Evolutionary conservation across 2,113 vertebrate species (phyloP).

Genomic region (Melanerpes aurifrons): DNA sequence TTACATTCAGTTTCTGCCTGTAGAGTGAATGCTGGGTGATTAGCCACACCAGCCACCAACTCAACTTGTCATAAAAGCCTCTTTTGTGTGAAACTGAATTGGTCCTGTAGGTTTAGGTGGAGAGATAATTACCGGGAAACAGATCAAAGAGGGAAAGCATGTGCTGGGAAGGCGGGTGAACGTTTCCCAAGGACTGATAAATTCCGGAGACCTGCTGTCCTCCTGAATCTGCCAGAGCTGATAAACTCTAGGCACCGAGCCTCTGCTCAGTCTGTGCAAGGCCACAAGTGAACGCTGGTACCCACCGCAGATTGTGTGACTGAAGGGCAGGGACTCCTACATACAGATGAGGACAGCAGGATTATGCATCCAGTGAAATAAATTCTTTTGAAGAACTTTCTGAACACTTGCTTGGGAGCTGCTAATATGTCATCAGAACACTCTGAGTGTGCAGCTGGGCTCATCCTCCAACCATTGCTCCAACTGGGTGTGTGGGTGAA

Average conservation of each 20-base stretch:
- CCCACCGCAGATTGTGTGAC: not conserved
- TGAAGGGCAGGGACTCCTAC: not conserved
- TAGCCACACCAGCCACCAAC: not conserved
- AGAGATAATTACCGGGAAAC: not conserved
- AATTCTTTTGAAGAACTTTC: not conserved
- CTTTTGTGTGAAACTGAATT: not conserved
- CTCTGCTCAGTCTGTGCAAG: not conserved
- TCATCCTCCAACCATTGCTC: not conserved
- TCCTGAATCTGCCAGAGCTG: not conserved
- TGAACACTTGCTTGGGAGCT: not conserved
- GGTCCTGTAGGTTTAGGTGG: not conserved
- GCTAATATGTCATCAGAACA: not conserved
- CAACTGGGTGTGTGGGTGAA: not conserved
- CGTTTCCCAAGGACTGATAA: not conserved
- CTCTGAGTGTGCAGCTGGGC: not conserved
- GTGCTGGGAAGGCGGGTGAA: not conserved
- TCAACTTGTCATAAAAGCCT: not conserved
- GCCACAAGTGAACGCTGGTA: not conserved
- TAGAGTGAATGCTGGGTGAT: not conserved
- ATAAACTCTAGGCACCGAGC: not conserved
- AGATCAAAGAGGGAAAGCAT: not conserved
- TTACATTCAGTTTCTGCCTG: not conserved
- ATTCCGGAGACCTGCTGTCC: not conserved
- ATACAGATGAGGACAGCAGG: not conserved
- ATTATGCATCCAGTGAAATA: not conserved